Evolutionary conservation across 2,888 invertebrate genomes (phyloP), one percentile per base, ranked within the genome.

Genomic region (Zaprionus obscuricornis): DNA sequence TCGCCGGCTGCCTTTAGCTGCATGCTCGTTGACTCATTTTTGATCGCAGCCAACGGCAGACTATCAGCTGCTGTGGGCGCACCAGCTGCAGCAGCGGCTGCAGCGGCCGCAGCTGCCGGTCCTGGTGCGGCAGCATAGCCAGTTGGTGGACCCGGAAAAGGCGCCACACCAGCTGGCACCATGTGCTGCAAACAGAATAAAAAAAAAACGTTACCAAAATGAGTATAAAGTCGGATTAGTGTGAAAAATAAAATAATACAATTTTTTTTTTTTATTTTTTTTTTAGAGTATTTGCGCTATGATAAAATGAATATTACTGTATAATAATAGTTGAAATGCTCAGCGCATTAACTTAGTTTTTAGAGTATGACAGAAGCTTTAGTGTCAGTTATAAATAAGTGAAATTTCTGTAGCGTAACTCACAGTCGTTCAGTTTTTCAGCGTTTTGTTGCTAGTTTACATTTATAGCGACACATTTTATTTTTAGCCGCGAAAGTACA

Each of bases 81-180:
- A 43, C 88, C 87, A 34, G 87, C 81, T 39, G 87, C 86, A 45
- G 66, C 66, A 20, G 70, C 74, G 13, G 89, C 88, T 20, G 85
- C 77, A 34, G 83, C 85, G 58, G 87, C 85, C 50, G 87, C 88
- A 43, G 88, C 88, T 66, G 87, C 88, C 33, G 77, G 79, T 51
- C 89, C 84, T 34, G 86, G 86, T 55, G 88, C 87, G 57, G 89
- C 86, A 57, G 90, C 90, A 83, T 87, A 90, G 83, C 89, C 90
- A 74, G 89, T 76, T 51, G 90, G 89, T 65, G 89, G 88, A 74
- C 90, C 89, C 40, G 88, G 88, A 75, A 86, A 90, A 52, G 89
- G 89, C 77, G 88, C 87, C 73, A 89, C 90, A 66, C 90, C 89
- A 65, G 90, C 88, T 72, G 89, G 89, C 88, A 90, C 89, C 89